These are phyloP conservation scores for Tuberolachnus salignus DNA, from an alignment of 2,888 invertebrate species.

Conservation along the genomic window DNA sequence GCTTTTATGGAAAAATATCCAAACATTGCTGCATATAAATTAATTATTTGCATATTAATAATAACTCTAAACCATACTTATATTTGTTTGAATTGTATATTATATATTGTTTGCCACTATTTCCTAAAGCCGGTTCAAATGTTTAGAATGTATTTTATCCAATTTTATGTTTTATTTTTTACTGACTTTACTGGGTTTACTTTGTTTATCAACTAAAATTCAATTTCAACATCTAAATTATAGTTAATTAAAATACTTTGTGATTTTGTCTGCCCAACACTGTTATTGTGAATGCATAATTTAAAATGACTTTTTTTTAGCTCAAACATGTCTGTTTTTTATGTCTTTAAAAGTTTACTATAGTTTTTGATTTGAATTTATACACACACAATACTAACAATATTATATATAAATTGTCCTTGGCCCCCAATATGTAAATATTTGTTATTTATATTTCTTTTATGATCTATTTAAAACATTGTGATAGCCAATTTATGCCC, in stretches of 20 bases:
- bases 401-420: neutral
- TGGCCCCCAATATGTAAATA: neutral
- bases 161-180: slow-evolving; percentile 9
- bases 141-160: slow-evolving; percentile 10
- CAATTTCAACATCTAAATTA: neutral
- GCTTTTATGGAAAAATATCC: neutral
- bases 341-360: neutral
- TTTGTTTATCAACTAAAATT: slow-evolving; percentile 6
- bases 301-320: slow-evolving; percentile 21
- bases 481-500: slow-evolving; percentile 36
- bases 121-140: slow-evolving; percentile 2
- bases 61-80: neutral
- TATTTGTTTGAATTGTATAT: neutral
- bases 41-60: neutral
- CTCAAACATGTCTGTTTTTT: slow-evolving; percentile 31
- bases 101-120: slow-evolving; percentile 22
- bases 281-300: neutral
- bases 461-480: slow-evolving; percentile 48
- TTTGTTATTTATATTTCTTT: slow-evolving; percentile 28
- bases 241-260: neutral
- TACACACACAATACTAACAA: neutral
- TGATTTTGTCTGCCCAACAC: slow-evolving; percentile 9
- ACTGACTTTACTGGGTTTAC: neutral
- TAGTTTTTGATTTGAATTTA: neutral
- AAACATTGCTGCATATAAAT: neutral